Evolutionary conservation across 2,888 invertebrate genomes (phyloP), one percentile per base, ranked within the genome.

Genomic region (Epinotia nisella): DNA sequence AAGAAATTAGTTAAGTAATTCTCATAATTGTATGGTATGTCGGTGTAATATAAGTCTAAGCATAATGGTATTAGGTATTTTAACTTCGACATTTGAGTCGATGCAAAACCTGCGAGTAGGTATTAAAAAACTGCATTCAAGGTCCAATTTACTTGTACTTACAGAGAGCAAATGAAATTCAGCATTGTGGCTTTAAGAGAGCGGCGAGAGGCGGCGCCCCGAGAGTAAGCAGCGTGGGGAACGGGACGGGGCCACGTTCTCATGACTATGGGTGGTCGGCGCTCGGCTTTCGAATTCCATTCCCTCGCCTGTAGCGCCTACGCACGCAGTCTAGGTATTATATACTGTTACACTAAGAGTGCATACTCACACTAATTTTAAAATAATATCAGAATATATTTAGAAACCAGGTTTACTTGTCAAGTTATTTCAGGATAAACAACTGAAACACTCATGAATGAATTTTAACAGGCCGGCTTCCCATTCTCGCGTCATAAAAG

Each of bases 211-310:
- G 91, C 90, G 92, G 90, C 88, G 90, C 88, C 87, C 86, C 75
- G 83, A 83, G 83, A 82, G 84, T 82, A 82, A 81, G 86, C 81
- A 82, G 87, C 90, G 92, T 92, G 92, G 91, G 92, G 92, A 91
- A 91, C 89, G 91, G 91, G 88, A 87, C 88, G 87, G 85, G 86
- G 87, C 87, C 87, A 82, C 84, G 93, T 92, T 93, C 93, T 92
- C 93, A 92, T 90, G 93, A 89, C 91, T 91, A 89, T 92, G 93
- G 93, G 93, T 92, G 93, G 93, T 92, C 93, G 89, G 86, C 88
- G 92, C 90, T 90, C 90, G 90, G 92, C 93, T 91, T 92, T 92
- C 92, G 87, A 93, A 93, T 93, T 93, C 93, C 93, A 90, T 90
- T 89, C 90, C 88, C 88, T 90, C 87, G 90, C 89, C 88, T 87